Base-by-base conservation (phyloP, 2,113 vertebrate species). In the Varanus salvator region DNA sequence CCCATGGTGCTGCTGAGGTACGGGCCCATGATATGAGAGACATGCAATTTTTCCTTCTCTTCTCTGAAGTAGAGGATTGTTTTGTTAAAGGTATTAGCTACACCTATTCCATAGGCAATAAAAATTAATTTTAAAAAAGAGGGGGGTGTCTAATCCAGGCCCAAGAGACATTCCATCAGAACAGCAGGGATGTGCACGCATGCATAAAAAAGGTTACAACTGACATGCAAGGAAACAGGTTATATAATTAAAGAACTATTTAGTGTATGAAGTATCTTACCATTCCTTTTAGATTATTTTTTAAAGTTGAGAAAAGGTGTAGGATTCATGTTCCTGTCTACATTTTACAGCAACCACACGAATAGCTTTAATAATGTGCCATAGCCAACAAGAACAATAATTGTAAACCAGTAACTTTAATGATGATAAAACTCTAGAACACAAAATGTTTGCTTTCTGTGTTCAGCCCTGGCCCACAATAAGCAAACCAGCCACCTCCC, bases 281-380 rank as follows among this genome's bases (percentile, higher is more conserved):
- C 38, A 82, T 84, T 75, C 54, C 29, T 75, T 66, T 75, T 76
- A n/a, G 7, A 54, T 90, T 90, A 54, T 92, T 89, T 89, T 93
- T 90, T 80, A 90, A 69, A 31, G 0, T 72, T 91, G 92, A 92
- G 17, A 57, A 69, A 80, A 91, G 54, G 82, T 48, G 87, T 0
- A 27, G 75, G 34, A 86, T 69, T 85, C 91, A 31, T 72, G 29
- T 90, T 87, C 94, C 89, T n/a, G 34, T 75, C 25, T 87, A 72
- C 44, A n/a, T 87, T 87, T 92, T 91, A 91, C 86, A 89, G 90
- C 71, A 90, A 84, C 4, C 21, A 21, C 90, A 90, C 82, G 83
- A 74, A 54, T 85, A 86, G 68, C 44, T 34, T 52, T 85, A 74
- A 52, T 85, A 87, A 60, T 31, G 12, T 52, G 52, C 72, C 68